A percentile compares a stretch with the other conserved stretches of the same genome.
Conservation (phyloP, 35 echinoderm and acorn worm species). For the Stichopus chloronotus region DNA sequence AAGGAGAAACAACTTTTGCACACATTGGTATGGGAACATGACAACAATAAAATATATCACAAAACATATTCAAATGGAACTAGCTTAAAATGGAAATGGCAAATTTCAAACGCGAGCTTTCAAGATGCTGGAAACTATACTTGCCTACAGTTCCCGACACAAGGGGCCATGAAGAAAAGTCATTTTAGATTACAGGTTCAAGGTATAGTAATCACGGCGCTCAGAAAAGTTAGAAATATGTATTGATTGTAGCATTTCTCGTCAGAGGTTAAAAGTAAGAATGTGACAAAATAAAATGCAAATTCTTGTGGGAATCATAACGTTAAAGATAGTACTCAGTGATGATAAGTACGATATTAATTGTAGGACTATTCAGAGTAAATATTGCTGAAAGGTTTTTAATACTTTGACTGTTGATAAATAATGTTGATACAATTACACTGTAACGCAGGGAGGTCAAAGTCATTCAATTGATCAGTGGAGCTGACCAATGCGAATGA, state of each 20-base stretch:
- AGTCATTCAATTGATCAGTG: no score
- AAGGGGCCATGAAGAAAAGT: background rate
- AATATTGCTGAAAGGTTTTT: no score
- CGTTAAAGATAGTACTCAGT: background rate
- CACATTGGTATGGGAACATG: background rate
- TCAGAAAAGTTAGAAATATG: background rate
- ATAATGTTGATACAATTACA: no score
- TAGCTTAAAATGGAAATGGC: background rate
- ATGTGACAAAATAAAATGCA: background rate
- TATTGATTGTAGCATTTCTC: background rate
- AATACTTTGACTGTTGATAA: no score
- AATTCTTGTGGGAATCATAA: background rate
- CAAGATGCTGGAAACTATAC: background rate
- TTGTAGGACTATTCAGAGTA: no score
- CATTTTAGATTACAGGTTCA: background rate
- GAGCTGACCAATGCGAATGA: no score
- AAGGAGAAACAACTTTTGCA: background rate
- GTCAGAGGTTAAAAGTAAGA: background rate
- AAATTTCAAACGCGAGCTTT: background rate
- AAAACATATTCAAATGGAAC: background rate
- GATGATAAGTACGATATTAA: no score
- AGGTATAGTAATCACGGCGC: background rate
- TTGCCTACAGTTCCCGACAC: background rate
- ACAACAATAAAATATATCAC: background rate
- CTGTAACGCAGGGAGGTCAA: no score